Conservation (phyloP, 2,888 invertebrate species). For the Tryphoninae sp. region DNA sequence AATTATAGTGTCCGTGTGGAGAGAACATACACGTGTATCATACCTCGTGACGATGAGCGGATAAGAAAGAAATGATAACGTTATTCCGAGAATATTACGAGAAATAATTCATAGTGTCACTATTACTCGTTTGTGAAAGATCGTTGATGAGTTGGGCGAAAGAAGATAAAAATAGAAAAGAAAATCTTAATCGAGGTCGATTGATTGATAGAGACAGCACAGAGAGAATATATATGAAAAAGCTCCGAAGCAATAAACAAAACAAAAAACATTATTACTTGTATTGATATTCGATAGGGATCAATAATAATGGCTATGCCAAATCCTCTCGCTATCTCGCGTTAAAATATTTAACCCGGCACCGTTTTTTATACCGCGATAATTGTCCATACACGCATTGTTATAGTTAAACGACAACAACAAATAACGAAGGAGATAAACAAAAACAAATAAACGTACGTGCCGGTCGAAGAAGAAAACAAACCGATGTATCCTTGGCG, state of each 20-base stretch:
- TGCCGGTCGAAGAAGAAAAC: not conserved
- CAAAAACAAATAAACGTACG: not conserved
- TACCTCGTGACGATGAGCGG: slow-evolving; percentile 26
- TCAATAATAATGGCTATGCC: slow-evolving; percentile 32
- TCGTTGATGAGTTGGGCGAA: not conserved
- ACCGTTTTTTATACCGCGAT: slow-evolving; percentile 59
- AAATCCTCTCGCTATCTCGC: slow-evolving; percentile 45
- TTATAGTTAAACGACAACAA: not conserved
- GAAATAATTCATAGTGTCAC: not conserved
- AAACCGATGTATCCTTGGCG: slow-evolving; percentile 28
- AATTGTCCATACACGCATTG: slow-evolving; percentile 46
- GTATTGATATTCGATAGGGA: slow-evolving; percentile 29
- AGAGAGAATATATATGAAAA: not conserved
- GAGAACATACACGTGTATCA: slow-evolving; percentile 18
- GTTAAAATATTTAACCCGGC: slow-evolving; percentile 35
- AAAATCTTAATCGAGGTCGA: not conserved
- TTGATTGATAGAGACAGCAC: not conserved
- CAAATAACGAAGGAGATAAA: not conserved
- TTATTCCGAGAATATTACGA: not conserved
- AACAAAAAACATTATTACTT: slow-evolving; percentile 21
- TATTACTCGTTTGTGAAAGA: not conserved
- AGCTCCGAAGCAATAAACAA: slow-evolving; percentile 54
- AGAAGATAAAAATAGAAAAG: not conserved
- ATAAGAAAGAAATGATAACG: not conserved
- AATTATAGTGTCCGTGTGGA: not conserved